A percentile compares a stretch with the other conserved stretches of the same genome.
Evolutionary conservation across 2,888 invertebrate genomes (phyloP).

Genomic region (Drosophila seclusa): DNA sequence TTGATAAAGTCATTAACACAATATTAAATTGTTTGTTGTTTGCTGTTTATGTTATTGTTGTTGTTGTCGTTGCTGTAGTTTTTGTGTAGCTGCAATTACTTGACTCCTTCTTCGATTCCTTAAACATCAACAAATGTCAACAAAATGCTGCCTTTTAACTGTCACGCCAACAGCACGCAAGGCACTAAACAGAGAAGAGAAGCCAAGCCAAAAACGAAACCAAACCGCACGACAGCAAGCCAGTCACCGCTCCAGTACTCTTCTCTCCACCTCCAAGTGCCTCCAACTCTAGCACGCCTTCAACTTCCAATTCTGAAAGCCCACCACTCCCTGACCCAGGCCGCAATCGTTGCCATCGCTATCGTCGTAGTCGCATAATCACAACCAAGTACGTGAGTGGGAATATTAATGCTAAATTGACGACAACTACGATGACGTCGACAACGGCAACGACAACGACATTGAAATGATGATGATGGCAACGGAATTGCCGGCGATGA

Average conservation of each 20-base stretch:
- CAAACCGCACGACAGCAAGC: slow-evolving; percentile 66
- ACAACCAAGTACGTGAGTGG: slow-evolving; percentile 82
- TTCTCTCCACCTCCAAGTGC: neutral
- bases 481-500: slow-evolving; percentile 31
- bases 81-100: slow-evolving; percentile 67
- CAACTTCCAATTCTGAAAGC: slow-evolving; percentile 49
- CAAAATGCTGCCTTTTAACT: slow-evolving; percentile 79
- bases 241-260: neutral
- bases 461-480: slow-evolving; percentile 54
- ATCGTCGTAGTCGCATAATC: slow-evolving; percentile 76
- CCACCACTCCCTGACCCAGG: slow-evolving; percentile 48
- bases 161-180: slow-evolving; percentile 76
- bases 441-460: slow-evolving; percentile 40
- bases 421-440: slow-evolving; percentile 66
- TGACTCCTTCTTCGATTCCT: slow-evolving; percentile 70
- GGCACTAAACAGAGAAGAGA: slow-evolving; percentile 44
- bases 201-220: slow-evolving; percentile 43
- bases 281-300: slow-evolving; percentile 8
- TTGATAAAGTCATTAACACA: slow-evolving; percentile 79
- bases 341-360: slow-evolving; percentile 57
- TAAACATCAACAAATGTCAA: slow-evolving; percentile 75
- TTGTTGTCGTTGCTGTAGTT: slow-evolving; percentile 26
- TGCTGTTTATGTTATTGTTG: slow-evolving; percentile 15
- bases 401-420: slow-evolving; percentile 82
- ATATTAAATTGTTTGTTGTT: slow-evolving; percentile 62